Conservation (phyloP, 2,888 invertebrate species). For the Allophyes oxyacanthae region DNA sequence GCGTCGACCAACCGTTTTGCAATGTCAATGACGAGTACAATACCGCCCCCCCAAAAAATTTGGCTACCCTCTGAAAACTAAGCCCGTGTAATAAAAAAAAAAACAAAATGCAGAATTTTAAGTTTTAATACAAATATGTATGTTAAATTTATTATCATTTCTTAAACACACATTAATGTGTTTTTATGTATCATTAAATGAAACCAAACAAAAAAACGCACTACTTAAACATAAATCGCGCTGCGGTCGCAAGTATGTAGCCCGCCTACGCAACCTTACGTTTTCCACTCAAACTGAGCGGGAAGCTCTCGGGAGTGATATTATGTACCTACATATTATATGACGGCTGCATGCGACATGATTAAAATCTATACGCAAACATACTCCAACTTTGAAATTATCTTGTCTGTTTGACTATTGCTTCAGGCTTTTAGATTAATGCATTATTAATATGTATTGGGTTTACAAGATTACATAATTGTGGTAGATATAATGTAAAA, state of each 20-base stretch:
- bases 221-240: too few relatives aligned
- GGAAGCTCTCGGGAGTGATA: slow-evolving; percentile 27
- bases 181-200: too few relatives aligned
- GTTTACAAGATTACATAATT: background rate
- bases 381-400: slow-evolving; percentile 35
- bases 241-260: slow-evolving; percentile 17
- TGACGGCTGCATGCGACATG: slow-evolving; percentile 31
- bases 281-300: slow-evolving; percentile 37
- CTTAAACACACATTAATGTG: too few relatives aligned
- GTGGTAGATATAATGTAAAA: background rate
- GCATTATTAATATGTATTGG: background rate
- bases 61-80: too few relatives aligned
- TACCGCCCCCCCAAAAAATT: too few relatives aligned
- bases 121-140: too few relatives aligned
- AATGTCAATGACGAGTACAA: too few relatives aligned
- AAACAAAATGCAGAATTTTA: too few relatives aligned
- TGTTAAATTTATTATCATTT: too few relatives aligned
- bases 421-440: slow-evolving; percentile 8
- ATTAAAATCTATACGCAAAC: slow-evolving; percentile 55
- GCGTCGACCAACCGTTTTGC: too few relatives aligned
- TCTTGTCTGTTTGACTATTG: slow-evolving; percentile 23
- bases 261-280: slow-evolving; percentile 7
- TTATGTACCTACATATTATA: slow-evolving; percentile 21
- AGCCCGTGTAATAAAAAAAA: too few relatives aligned
- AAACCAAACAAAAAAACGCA: too few relatives aligned